Conservation (phyloP, 2,113 vertebrate genomes). For the Otocyon megalotis region DNA sequence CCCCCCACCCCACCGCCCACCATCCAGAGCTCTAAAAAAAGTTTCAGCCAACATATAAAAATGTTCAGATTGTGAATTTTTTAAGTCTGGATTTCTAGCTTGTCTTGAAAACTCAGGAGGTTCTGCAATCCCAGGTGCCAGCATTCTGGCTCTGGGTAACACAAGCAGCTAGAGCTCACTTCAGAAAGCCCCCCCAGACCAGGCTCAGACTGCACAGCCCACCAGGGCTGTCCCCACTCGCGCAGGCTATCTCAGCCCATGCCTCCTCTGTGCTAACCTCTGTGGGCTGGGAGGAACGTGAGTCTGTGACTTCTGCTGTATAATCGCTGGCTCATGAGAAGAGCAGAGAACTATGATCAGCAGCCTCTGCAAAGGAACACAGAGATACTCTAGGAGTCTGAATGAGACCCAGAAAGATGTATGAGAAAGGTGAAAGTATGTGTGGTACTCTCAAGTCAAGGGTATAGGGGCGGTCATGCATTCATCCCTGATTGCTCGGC, state of each 20-base stretch:
- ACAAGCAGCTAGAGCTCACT: neutral
- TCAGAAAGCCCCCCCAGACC: neutral
- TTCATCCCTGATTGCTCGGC: neutral
- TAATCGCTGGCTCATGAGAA: neutral
- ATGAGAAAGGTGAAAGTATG: neutral
- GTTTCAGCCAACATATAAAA: conserved; percentile 59
- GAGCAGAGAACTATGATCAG: neutral
- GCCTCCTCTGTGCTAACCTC: neutral
- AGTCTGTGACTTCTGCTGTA: neutral
- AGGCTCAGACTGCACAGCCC: fast-evolving
- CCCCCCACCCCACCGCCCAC: neutral
- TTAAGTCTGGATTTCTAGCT: neutral
- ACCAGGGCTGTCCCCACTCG: fast-evolving
- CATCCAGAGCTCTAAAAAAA: conserved; percentile 61
- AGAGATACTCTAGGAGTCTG: neutral
- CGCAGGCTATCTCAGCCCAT: too few relatives aligned
- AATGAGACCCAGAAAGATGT: neutral
- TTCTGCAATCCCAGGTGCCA: neutral
- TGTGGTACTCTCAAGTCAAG: neutral
- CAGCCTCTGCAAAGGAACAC: neutral
- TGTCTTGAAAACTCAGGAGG: conserved; percentile 31
- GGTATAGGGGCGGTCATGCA: neutral
- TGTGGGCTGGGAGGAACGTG: neutral
- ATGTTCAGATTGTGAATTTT: conserved; percentile 24
- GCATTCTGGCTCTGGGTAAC: neutral